Conservation (phyloP, 2,113 vertebrate species). For the Mobula hypostoma region DNA sequence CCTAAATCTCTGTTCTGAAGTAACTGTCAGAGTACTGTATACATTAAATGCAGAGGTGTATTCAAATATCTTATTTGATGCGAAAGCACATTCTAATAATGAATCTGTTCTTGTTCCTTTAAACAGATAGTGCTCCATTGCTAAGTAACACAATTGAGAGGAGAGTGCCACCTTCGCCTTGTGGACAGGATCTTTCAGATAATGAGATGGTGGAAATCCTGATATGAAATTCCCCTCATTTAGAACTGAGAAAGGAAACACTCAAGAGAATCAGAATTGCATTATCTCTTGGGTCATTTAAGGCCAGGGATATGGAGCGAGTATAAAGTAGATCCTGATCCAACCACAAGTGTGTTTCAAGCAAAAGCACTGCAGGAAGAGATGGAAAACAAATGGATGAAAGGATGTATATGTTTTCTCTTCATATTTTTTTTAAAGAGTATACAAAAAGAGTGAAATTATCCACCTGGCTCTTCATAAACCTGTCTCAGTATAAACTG, state of each 20-base stretch:
- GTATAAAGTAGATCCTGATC: background rate
- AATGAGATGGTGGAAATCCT: conserved; percentile 74
- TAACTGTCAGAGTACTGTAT: background rate
- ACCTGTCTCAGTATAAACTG: background rate
- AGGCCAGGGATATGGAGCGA: background rate
- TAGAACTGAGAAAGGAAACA: conserved; percentile 20
- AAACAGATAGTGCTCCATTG: background rate
- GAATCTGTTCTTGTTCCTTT: background rate
- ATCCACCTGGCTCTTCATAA: background rate
- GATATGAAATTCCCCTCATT: conserved; percentile 52
- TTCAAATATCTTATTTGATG: background rate
- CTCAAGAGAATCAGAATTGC: background rate
- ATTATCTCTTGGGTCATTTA: too few species aligned
- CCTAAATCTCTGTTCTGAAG: background rate
- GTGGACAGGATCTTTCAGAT: conserved; percentile 60
- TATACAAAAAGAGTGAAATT: background rate
- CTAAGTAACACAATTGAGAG: conserved; percentile 53
- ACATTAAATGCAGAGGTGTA: background rate
- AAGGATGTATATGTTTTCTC: background rate
- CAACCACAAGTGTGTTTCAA: background rate
- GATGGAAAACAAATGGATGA: background rate
- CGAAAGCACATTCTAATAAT: background rate
- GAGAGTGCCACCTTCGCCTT: conserved; percentile 50
- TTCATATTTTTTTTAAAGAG: background rate
- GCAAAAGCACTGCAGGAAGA: background rate